phyloP scores from a whole-genome alignment of 2,888 invertebrate species.

The Lingula anatina region DNA sequence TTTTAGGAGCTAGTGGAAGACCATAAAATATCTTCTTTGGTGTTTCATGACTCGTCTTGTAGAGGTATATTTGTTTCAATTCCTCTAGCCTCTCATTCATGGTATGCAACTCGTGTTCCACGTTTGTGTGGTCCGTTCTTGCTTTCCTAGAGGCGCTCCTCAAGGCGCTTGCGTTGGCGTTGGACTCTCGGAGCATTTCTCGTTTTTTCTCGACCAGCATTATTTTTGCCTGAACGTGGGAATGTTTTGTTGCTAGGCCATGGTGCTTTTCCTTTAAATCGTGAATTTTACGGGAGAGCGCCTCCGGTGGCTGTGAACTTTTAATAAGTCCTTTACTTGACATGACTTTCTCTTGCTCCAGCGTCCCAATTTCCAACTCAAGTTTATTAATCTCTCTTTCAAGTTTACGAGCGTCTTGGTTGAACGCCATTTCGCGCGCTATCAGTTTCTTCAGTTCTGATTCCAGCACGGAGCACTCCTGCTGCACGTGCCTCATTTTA shows the following conservation, averaged over 20 bases:
- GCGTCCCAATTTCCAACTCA: not conserved
- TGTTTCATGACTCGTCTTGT: not conserved
- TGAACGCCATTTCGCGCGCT: not conserved
- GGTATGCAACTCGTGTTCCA: not conserved
- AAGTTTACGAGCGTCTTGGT: no score
- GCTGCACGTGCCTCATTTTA: not conserved
- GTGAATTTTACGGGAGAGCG: not conserved
- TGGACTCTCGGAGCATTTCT: not conserved
- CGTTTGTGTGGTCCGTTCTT: not conserved
- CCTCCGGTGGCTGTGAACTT: not conserved
- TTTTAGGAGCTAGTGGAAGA: not conserved
- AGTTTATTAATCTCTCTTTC: not conserved
- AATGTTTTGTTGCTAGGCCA: not conserved
- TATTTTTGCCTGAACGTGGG: not conserved
- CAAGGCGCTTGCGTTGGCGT: not conserved
- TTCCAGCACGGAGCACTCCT: not conserved
- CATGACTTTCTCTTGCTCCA: not conserved
- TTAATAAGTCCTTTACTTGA: not conserved
- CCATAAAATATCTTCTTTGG: not conserved
- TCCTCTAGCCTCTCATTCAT: not conserved
- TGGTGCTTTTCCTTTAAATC: not conserved
- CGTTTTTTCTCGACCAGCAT: not conserved
- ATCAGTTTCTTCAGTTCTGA: not conserved
- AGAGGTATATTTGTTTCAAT: not conserved
- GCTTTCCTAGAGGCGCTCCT: no score